Percentiles rank a stretch among this genome's conserved stretches.
Evolutionary conservation across 2,888 invertebrate species (phyloP).

Genomic region (Stenolophus ochropezus): DNA sequence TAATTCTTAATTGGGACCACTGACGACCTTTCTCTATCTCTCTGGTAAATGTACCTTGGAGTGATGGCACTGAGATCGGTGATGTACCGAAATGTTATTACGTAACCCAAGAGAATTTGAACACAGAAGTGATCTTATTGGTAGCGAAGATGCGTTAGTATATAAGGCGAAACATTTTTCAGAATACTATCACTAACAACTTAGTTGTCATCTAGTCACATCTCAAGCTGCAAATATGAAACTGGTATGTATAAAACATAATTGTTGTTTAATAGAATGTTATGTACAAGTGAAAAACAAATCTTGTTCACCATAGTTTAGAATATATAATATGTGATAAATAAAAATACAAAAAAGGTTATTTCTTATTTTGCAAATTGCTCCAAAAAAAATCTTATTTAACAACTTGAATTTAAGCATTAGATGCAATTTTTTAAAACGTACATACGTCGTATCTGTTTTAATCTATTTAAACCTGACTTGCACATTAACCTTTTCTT

Average conservation of each 20-base stretch:
- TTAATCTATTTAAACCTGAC: no score
- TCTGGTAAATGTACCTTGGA: neutral
- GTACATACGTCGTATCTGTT: no score
- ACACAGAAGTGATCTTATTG: neutral
- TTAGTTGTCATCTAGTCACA: slow-evolving; percentile 37
- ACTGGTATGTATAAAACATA: slow-evolving; percentile 8
- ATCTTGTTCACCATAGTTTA: no score
- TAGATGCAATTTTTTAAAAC: no score
- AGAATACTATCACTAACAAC: neutral
- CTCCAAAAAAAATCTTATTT: no score
- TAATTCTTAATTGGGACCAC: slow-evolving; percentile 53
- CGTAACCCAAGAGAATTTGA: slow-evolving; percentile 11
- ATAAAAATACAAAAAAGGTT: no score
- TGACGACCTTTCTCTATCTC: slow-evolving; percentile 51
- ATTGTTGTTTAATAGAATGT: neutral
- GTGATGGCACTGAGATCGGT: slow-evolving; percentile 25
- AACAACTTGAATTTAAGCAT: no score
- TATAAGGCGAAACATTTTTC: slow-evolving; percentile 19
- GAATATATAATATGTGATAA: no score
- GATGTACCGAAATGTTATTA: slow-evolving; percentile 1
- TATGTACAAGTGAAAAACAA: no score
- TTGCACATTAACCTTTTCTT: no score
- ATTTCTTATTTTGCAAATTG: no score
- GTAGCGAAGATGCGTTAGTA: slow-evolving; percentile 17
- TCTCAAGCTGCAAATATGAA: slow-evolving; percentile 8